These are phyloP conservation scores for Eupithecia vulgata DNA, from an alignment of 2,888 invertebrate genomes.

Conservation along the genomic window DNA sequence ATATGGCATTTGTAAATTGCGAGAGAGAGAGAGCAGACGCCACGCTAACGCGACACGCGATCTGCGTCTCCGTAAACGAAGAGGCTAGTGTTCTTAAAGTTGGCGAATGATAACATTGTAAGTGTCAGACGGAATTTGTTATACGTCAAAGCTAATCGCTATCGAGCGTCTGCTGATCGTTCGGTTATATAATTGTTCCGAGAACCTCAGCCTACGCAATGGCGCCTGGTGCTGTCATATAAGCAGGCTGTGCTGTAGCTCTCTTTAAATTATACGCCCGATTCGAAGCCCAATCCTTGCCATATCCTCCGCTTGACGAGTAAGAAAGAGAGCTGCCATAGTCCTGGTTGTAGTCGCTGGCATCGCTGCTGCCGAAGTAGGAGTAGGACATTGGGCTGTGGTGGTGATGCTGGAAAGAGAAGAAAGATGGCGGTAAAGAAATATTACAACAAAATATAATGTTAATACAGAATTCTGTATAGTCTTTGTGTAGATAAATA, in stretches of 20 bases:
- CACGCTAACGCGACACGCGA: too few relatives aligned
- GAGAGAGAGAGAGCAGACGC: too few relatives aligned
- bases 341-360: conserved; percentile 70
- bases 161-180: not conserved
- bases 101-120: not conserved
- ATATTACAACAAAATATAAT: not conserved
- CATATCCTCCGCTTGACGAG: conserved; percentile 69
- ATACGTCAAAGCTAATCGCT: not conserved
- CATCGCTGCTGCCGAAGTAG: conserved; percentile 71
- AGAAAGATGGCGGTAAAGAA: not conserved
- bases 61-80: too few relatives aligned
- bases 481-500: too few relatives aligned
- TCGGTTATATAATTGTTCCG: not conserved
- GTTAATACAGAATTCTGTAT: not conserved
- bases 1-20: too few relatives aligned
- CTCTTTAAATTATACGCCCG: conserved; percentile 74
- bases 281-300: conserved; percentile 79
- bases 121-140: not conserved
- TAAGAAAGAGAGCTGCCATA: conserved; percentile 71
- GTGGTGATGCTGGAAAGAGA: conserved; percentile 66
- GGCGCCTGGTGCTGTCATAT: conserved; percentile 74
- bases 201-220: conserved; percentile 49
- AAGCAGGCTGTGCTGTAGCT: conserved; percentile 65
- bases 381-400: conserved; percentile 69
- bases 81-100: not conserved